Percentiles rank a stretch among this genome's conserved stretches.
phyloP scores from a whole-genome alignment of 1,140 invertebrate genomes.

The Ceratina australensis region DNA sequence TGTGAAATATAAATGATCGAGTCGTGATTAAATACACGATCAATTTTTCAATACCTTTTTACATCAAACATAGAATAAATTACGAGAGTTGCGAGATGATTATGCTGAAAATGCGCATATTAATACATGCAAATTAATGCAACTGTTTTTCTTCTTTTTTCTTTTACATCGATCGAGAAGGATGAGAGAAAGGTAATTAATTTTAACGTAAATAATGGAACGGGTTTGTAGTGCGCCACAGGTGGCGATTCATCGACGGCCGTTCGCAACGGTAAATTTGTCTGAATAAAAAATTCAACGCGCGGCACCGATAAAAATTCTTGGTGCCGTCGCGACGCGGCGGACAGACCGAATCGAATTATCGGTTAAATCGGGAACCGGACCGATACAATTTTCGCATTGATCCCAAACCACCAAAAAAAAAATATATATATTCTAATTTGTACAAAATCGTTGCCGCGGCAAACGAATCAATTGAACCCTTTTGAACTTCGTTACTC shows the following conservation, averaged over 20 bases:
- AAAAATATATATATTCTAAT: background rate
- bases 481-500: no score
- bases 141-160: no score
- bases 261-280: conserved; percentile 30
- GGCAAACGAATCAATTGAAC: no score
- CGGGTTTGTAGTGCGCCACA: conserved; percentile 29
- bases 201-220: background rate
- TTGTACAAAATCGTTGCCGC: background rate
- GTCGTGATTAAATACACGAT: no score
- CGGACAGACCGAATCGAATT: conserved; percentile 3
- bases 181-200: background rate
- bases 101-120: no score
- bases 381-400: background rate
- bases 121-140: no score
- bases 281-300: conserved; percentile 33
- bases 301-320: conserved; percentile 29
- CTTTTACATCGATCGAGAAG: background rate
- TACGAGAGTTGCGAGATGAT: no score
- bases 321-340: background rate
- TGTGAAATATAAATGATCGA: no score
- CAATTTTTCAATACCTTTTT: no score
- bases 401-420: background rate
- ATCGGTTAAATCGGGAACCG: conserved; percentile 1
- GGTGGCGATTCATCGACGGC: conserved; percentile 24
- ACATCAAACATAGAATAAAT: no score